Evolutionary conservation across 1,140 invertebrate species (phyloP).

Genomic region (Megalonaias nervosa): DNA sequence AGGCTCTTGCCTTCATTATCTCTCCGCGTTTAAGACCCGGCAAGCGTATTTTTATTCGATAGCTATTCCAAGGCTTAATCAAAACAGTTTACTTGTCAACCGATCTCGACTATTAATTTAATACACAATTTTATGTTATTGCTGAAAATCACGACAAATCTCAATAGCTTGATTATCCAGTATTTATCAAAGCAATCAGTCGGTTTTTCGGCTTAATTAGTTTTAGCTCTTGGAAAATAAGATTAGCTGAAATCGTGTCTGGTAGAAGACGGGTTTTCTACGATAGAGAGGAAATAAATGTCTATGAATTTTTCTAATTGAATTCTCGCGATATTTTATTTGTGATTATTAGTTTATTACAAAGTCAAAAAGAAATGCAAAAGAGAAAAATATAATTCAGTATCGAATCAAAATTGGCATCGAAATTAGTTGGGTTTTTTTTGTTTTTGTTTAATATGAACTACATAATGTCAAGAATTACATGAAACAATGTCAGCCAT

Average conservation of each 20-base stretch:
- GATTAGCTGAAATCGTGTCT: constrained; percentile 12
- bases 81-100: constrained; percentile 6
- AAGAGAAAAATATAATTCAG: background rate
- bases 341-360: background rate
- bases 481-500: no score
- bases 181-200: constrained; percentile 25
- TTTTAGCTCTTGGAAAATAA: constrained; percentile 37
- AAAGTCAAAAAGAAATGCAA: constrained; percentile 3
- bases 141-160: constrained; percentile 16
- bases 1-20: no score
- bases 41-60: background rate
- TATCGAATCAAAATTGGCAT: no score
- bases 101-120: constrained; percentile 35
- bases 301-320: constrained; percentile 24
- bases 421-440: no score
- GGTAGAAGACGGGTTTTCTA: no score
- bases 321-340: constrained; percentile 1
- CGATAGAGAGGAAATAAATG: background rate
- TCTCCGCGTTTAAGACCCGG: no score
- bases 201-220: constrained; percentile 38
- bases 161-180: constrained; percentile 11
- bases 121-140: constrained; percentile 16
- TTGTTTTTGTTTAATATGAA: no score
- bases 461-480: no score
- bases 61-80: background rate